phyloP scores from a whole-genome alignment of 1,140 invertebrate species.

The Drosophila bifasciata region DNA sequence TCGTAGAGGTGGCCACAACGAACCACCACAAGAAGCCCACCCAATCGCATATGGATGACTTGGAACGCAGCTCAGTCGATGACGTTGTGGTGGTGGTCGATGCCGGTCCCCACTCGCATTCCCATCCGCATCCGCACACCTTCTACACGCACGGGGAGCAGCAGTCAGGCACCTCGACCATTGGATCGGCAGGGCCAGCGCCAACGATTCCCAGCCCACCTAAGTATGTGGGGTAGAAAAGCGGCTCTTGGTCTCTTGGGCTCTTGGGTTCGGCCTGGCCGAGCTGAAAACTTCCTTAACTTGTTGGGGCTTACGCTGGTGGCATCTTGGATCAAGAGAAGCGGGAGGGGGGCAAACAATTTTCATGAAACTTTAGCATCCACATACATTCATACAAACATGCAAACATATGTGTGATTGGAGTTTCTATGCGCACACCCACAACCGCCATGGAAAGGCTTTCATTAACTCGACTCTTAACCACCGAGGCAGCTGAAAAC shows the following conservation, averaged over 20 bases:
- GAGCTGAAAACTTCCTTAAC: slow-evolving; percentile 29
- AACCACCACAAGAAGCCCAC: slow-evolving; percentile 21
- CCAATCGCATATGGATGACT: slow-evolving; percentile 29
- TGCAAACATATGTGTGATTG: slow-evolving; percentile 28
- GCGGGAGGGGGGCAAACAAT: slow-evolving; percentile 25
- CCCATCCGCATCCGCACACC: slow-evolving; percentile 57
- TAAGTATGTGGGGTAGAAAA: slow-evolving; percentile 50
- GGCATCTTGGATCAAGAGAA: slow-evolving; percentile 24
- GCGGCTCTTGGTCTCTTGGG: background rate
- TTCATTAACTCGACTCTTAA: slow-evolving; percentile 69
- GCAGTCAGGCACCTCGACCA: slow-evolving; percentile 37
- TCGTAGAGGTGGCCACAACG: slow-evolving; percentile 53
- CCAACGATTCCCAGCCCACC: slow-evolving; percentile 44
- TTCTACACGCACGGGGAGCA: slow-evolving; percentile 67
- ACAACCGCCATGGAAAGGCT: slow-evolving; percentile 4
- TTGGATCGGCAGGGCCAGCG: slow-evolving; percentile 33
- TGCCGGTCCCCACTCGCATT: slow-evolving; percentile 54
- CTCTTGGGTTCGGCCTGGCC: slow-evolving; percentile 24
- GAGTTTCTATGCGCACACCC: background rate
- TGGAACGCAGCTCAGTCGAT: slow-evolving; percentile 56
- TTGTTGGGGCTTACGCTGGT: slow-evolving; percentile 39
- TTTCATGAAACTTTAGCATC: slow-evolving; percentile 50
- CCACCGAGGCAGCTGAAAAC: slow-evolving; percentile 61
- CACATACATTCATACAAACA: background rate
- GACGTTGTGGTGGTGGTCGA: slow-evolving; percentile 76